Conservation (phyloP, 2,797 vertebrate genomes). For the Furcifer pardalis region DNA sequence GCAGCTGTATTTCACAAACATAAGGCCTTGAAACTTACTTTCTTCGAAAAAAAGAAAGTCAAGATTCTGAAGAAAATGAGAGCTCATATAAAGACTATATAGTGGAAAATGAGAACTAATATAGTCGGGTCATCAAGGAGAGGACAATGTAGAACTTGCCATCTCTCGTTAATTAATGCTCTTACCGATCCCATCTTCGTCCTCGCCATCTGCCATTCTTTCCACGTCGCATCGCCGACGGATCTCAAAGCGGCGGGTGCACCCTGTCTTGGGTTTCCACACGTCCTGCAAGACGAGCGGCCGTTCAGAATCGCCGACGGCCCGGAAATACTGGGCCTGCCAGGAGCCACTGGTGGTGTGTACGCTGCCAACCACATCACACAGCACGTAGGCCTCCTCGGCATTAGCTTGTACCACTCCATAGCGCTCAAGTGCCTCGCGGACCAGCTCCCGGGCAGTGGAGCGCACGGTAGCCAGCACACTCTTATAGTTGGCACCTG, state of each 20-base stretch:
- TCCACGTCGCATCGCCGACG: slow-evolving; percentile 85
- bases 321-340: slow-evolving; percentile 89
- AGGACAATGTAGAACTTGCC: neutral
- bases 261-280: slow-evolving; percentile 89
- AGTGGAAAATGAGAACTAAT: neutral
- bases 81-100: neutral
- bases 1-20: neutral
- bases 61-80: neutral
- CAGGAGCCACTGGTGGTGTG: slow-evolving; percentile 74
- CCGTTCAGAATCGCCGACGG: slow-evolving; percentile 87
- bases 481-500: slow-evolving; percentile 78
- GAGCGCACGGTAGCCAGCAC: slow-evolving; percentile 75
- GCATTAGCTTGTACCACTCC: slow-evolving; percentile 52
- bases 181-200: slow-evolving; percentile 81
- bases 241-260: slow-evolving; percentile 90
- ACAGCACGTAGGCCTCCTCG: slow-evolving; percentile 85
- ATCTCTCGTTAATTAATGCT: neutral
- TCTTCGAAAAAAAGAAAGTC: neutral
- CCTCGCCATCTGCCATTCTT: slow-evolving; percentile 75
- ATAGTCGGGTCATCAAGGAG: neutral
- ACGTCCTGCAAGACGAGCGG: slow-evolving; percentile 92
- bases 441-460: slow-evolving; percentile 73
- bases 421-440: slow-evolving; percentile 74
- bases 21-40: neutral
- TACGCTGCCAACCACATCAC: slow-evolving; percentile 74